Conservation (phyloP, 2,797 vertebrate genomes). For the Echeneis naucrates region DNA sequence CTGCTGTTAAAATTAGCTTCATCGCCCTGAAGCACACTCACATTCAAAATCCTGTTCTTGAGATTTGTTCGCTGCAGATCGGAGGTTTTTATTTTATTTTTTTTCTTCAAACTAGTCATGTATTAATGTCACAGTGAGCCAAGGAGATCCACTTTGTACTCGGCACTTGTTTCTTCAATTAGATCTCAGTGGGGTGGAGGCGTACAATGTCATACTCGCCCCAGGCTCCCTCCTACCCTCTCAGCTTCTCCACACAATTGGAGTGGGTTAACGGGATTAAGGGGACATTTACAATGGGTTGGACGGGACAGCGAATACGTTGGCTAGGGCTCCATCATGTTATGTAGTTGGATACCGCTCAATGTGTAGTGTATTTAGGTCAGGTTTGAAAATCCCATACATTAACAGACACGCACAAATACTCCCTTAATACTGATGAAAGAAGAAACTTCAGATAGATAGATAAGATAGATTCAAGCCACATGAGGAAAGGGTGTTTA, state of each 20-base stretch:
- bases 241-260: conserved; percentile 45
- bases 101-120: conserved; percentile 38
- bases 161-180: conserved; percentile 73
- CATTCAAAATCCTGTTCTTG: conserved; percentile 44
- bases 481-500: background rate
- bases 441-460: too few species aligned
- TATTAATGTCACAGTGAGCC: conserved; percentile 62
- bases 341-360: conserved; percentile 39
- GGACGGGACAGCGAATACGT: conserved; percentile 40
- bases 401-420: too few species aligned
- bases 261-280: conserved; percentile 78
- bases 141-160: conserved; percentile 60
- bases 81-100: background rate
- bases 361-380: conserved; percentile 64
- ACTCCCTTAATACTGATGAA: too few species aligned
- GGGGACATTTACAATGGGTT: conserved; percentile 61
- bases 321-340: conserved; percentile 49
- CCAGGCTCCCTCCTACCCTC: conserved; percentile 59
- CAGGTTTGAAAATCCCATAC: conserved; percentile 60
- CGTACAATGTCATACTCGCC: conserved; percentile 50
- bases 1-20: conserved; percentile 29
- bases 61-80: conserved; percentile 39
- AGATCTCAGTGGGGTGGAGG: conserved; percentile 69
- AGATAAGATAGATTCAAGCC: conserved; percentile 13
- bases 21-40: conserved; percentile 35